Evolutionary conservation across 2,888 invertebrate genomes (phyloP), one percentile per base, ranked within the genome.

Genomic region (Apamea monoglypha): DNA sequence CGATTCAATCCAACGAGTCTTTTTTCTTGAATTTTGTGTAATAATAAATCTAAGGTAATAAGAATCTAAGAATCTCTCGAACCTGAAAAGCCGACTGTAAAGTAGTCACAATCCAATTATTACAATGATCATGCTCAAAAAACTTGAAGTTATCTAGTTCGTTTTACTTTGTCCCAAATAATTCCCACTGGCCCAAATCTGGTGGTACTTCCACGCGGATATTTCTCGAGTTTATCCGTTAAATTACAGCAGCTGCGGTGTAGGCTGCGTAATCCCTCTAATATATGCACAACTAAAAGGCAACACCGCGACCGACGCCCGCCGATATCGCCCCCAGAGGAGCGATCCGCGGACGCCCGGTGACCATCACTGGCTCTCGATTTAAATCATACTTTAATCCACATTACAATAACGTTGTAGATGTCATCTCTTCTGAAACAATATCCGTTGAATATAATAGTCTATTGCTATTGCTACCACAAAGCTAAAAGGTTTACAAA

Each of bases 241-340:
- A 94, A 95, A 95, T 94, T 94, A 93, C 92, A 93, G 91, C 93
- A 92, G 92, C 92, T 92, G 91, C 91, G 91, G 91, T 92, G 82
- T 77, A 92, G 88, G 90, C 89, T 84, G 81, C 85, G 92, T 96
- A 95, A 96, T 95, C 94, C 94, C 86, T 88, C 91, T 95, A 96
- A 96, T 96, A 92, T 96, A 96, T 96, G 95, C 96, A 93, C 92
- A 96, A 96, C 96, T 95, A 96, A 96, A 96, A 96, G 96, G 95
- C 92, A 93, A 90, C 90, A 90, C 87, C 91, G 90, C 90, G 88
- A 89, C 86, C 88, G 86, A 86, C 83, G 81, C 85, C 78, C 86
- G 83, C 76, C 85, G 86, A 84, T 91, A 96, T 94, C 82, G 92
- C 90, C 88, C 96, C 95, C 96, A 63, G 85, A 91, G 94, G 96